phyloP scores from a whole-genome alignment of 2,797 vertebrate genomes.

The Pseudochirops corinnae region DNA sequence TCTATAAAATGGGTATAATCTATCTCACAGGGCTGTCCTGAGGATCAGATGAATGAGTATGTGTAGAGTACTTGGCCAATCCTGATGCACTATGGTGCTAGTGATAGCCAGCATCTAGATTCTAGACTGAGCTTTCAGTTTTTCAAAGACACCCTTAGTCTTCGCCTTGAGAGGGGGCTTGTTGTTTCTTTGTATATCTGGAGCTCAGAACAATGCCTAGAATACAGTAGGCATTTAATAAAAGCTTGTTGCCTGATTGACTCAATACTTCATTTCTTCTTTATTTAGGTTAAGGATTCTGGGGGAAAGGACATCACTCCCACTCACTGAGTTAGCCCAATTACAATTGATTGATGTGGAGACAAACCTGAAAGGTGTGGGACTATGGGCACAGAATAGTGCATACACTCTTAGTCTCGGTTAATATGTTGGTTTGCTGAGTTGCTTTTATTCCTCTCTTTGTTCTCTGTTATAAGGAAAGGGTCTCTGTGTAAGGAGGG shows the following conservation, averaged over 20 bases:
- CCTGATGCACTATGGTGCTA: background rate
- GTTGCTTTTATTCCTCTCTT: background rate
- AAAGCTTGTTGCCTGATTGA: background rate
- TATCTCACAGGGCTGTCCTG: background rate
- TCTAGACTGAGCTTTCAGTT: background rate
- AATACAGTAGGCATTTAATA: background rate
- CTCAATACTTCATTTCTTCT: background rate
- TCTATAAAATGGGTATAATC: background rate
- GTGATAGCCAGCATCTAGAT: background rate
- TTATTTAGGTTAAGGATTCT: background rate
- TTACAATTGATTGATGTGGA: background rate
- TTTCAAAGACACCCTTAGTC: background rate
- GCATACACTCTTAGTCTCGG: background rate
- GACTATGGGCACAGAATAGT: background rate
- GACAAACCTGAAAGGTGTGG: background rate
- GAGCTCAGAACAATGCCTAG: background rate
- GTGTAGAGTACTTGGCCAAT: background rate
- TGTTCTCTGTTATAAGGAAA: background rate
- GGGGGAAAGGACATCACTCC: background rate
- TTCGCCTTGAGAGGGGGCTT: background rate
- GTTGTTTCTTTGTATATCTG: background rate
- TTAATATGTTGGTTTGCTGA: background rate
- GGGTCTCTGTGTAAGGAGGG: background rate
- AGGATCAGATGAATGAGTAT: background rate
- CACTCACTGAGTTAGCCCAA: background rate